A percentile compares a stretch with the other conserved stretches of the same genome.
Conservation (phyloP, 2,888 invertebrate genomes). For the Bombyx huttoni region DNA sequence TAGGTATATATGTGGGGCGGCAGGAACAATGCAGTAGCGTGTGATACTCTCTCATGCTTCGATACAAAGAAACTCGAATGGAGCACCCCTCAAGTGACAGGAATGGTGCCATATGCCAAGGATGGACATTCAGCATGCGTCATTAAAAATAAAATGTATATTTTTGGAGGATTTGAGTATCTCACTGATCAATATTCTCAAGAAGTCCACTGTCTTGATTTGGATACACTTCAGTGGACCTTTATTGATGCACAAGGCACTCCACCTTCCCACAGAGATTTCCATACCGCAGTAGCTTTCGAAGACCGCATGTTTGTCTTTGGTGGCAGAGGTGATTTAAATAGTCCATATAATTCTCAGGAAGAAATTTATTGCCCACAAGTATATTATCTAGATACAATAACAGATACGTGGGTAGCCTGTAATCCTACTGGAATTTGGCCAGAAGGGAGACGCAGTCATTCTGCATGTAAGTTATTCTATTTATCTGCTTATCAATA, state of each 20-base stretch:
- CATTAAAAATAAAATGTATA: slow-evolving; percentile 84
- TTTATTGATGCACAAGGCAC: slow-evolving; percentile 74
- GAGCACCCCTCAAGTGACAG: slow-evolving; percentile 76
- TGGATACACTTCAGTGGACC: slow-evolving; percentile 81
- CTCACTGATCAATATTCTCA: slow-evolving; percentile 84
- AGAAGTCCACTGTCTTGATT: slow-evolving; percentile 82
- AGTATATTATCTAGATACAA: slow-evolving; percentile 82
- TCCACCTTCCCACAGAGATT: slow-evolving; percentile 84
- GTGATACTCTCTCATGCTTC: slow-evolving; percentile 86
- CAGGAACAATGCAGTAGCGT: slow-evolving; percentile 86
- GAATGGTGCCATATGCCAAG: slow-evolving; percentile 82
- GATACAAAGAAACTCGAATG: slow-evolving; percentile 80
- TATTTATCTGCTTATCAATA: slow-evolving; percentile 4
- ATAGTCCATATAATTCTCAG: slow-evolving; percentile 60
- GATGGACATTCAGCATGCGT: slow-evolving; percentile 94
- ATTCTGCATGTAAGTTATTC: slow-evolving; percentile 85
- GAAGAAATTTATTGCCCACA: slow-evolving; percentile 85
- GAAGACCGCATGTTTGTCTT: slow-evolving; percentile 88
- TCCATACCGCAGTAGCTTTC: slow-evolving; percentile 88
- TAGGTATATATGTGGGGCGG: slow-evolving; percentile 93
- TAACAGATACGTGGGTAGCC: slow-evolving; percentile 78
- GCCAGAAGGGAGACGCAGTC: slow-evolving; percentile 88
- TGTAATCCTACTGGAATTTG: slow-evolving; percentile 71
- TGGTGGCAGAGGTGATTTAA: slow-evolving; percentile 87
- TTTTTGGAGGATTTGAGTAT: slow-evolving; percentile 94